Evolutionary conservation across 2,797 vertebrate genomes (phyloP).

Genomic region (Xenops minutus): DNA sequence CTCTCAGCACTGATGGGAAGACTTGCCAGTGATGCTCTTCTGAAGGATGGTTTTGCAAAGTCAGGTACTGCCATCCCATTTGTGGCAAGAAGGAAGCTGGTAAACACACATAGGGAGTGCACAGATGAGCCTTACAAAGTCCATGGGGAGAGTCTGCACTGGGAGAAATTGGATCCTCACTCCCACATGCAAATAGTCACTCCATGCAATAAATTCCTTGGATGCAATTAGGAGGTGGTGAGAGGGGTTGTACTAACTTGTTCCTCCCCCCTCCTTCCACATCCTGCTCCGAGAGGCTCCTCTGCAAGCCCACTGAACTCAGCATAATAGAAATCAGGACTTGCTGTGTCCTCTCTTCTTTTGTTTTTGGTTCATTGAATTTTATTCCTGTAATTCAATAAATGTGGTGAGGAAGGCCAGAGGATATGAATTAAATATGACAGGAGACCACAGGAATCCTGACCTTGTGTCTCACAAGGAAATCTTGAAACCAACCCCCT

Average conservation of each 20-base stretch:
- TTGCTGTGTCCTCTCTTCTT: not conserved
- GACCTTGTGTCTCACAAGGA: slow-evolving; percentile 53
- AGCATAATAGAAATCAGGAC: not conserved
- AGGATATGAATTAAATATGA: slow-evolving; percentile 68
- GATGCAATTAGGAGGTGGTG: not conserved
- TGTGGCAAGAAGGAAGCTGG: not conserved
- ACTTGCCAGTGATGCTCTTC: not conserved
- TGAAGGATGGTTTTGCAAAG: not conserved
- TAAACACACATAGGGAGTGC: not conserved
- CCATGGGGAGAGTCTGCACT: not conserved
- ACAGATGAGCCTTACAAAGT: not conserved
- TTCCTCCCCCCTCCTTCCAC: not conserved
- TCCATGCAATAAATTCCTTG: not conserved
- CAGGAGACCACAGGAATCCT: slow-evolving; percentile 49
- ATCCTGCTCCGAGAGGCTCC: not conserved
- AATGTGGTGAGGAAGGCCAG: not conserved
- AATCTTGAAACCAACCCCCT: slow-evolving; percentile 16
- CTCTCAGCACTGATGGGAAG: not conserved
- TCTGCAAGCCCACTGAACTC: not conserved
- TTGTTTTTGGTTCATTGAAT: slow-evolving; percentile 52
- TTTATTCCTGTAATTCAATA: slow-evolving; percentile 62
- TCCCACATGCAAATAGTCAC: not conserved
- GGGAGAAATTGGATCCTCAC: not conserved
- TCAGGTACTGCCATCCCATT: not conserved
- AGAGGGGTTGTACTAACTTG: not conserved